These are phyloP conservation scores for Tigriopus californicus DNA, from an alignment of 2,888 invertebrate genomes.

Conservation along the genomic window DNA sequence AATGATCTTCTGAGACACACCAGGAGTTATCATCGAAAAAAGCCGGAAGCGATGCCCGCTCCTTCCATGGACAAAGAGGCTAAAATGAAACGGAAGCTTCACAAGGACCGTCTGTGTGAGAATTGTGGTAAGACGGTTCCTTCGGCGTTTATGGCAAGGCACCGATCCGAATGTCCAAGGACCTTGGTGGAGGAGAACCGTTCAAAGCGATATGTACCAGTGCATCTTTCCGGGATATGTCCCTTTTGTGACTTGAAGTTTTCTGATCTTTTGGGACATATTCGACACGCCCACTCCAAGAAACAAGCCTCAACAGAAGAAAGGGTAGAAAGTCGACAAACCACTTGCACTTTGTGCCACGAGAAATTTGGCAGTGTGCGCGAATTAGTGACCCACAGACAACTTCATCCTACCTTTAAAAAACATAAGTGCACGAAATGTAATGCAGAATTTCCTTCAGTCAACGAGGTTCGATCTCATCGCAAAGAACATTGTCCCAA, in stretches of 20 bases:
- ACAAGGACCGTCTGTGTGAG: neutral
- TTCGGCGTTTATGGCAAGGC: neutral
- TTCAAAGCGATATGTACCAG: constrained; percentile 7
- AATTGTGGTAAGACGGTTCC: constrained; percentile 4
- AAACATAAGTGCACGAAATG: constrained; percentile 9
- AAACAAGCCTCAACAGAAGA: neutral
- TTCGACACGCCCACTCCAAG: constrained; percentile 1
- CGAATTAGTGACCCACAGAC: constrained; percentile 7
- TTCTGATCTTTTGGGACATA: constrained; percentile 10
- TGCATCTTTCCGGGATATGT: constrained; percentile 8
- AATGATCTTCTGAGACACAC: constrained; percentile 9
- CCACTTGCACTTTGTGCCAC: neutral
- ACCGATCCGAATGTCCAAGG: constrained; percentile 3
- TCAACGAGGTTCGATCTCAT: constrained; percentile 6
- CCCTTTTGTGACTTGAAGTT: constrained; percentile 10
- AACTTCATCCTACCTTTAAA: constrained; percentile 7
- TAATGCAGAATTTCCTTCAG: neutral
- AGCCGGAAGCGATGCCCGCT: neutral
- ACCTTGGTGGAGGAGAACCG: neutral
- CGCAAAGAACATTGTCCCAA: neutral
- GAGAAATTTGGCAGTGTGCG: constrained; percentile 1
- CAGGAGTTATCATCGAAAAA: constrained; percentile 3
- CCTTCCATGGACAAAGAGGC: neutral
- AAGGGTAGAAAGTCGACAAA: neutral
- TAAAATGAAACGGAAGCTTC: neutral